Evolutionary conservation across 2,113 vertebrate genomes (phyloP).

Genomic region (Thomomys bottae): DNA sequence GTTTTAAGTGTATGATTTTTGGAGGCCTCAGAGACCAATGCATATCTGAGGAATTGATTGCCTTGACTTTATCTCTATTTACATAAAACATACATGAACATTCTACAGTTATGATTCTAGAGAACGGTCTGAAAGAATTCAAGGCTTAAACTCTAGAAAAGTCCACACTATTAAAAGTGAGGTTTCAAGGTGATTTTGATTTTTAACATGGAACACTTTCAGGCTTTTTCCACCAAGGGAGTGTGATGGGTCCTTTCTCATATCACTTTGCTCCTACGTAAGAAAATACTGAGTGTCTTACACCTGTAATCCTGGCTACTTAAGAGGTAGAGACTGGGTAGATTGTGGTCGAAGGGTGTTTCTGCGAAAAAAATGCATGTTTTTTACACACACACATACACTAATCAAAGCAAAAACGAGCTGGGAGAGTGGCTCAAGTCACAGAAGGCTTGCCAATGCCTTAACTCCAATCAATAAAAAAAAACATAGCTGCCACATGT

Average conservation of each 20-base stretch:
- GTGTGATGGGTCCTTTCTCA: not conserved
- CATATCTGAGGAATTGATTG: not conserved
- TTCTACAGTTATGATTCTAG: not conserved
- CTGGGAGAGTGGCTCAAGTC: too few species aligned
- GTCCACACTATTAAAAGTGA: not conserved
- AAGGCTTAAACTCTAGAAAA: slow-evolving; percentile 28
- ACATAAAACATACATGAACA: not conserved
- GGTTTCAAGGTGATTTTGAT: not conserved
- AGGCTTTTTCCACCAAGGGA: not conserved
- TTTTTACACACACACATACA: too few species aligned
- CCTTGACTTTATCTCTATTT: too few species aligned
- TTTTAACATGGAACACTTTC: not conserved
- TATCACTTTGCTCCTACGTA: not conserved
- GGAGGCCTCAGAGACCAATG: not conserved
- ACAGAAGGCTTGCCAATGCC: too few species aligned
- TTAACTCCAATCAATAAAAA: too few species aligned
- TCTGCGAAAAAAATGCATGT: too few species aligned
- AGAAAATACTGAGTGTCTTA: not conserved
- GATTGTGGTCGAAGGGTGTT: too few species aligned
- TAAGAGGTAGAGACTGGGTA: too few species aligned
- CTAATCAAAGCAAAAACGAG: too few species aligned
- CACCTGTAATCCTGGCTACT: too few species aligned
- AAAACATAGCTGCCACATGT: not conserved
- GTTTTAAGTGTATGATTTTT: slow-evolving; percentile 16
- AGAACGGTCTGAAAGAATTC: slow-evolving; percentile 21